Evolutionary conservation across 2,113 vertebrate genomes (phyloP).

Genomic region (Paraplagusia blochii): DNA sequence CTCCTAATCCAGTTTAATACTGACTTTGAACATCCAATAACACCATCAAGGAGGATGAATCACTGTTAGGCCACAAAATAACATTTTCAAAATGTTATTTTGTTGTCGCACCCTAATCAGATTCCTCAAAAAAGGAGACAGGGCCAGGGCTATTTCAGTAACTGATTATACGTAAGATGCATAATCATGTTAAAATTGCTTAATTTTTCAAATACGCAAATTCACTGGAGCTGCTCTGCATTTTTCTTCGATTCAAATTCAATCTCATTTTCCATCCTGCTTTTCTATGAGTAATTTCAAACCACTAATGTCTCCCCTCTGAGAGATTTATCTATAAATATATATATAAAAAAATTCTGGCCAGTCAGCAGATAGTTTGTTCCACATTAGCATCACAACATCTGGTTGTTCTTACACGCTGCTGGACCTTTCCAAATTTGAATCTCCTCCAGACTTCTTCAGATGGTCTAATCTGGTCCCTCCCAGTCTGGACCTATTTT

Average conservation of each 20-base stretch:
- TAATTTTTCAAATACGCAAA: conserved; percentile 6
- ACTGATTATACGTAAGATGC: conserved; percentile 45
- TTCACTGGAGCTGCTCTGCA: background rate
- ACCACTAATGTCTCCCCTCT: conserved; percentile 2
- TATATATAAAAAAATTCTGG: conserved; percentile 1
- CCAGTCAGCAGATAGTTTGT: conserved; percentile 27
- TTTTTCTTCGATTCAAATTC: conserved; percentile 12
- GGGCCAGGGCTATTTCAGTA: conserved; percentile 43
- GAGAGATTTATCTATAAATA: conserved; percentile 12
- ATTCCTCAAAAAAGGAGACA: conserved; percentile 50
- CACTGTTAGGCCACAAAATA: conserved; percentile 41
- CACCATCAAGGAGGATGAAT: conserved; percentile 55
- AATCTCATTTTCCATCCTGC: background rate
- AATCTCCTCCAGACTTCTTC: conserved; percentile 13
- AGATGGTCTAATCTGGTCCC: conserved; percentile 31
- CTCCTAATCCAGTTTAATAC: conserved; percentile 74
- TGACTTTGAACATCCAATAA: conserved; percentile 74
- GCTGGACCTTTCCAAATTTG: background rate
- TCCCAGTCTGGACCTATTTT: conserved; percentile 48
- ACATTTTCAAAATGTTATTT: conserved; percentile 5
- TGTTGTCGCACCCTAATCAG: conserved; percentile 57
- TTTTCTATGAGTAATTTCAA: conserved; percentile 1
- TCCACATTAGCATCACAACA: conserved; percentile 27
- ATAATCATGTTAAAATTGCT: conserved; percentile 30
- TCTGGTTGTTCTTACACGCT: conserved; percentile 34